phyloP scores from a whole-genome alignment of 2,113 vertebrate species.

The Naja naja region DNA sequence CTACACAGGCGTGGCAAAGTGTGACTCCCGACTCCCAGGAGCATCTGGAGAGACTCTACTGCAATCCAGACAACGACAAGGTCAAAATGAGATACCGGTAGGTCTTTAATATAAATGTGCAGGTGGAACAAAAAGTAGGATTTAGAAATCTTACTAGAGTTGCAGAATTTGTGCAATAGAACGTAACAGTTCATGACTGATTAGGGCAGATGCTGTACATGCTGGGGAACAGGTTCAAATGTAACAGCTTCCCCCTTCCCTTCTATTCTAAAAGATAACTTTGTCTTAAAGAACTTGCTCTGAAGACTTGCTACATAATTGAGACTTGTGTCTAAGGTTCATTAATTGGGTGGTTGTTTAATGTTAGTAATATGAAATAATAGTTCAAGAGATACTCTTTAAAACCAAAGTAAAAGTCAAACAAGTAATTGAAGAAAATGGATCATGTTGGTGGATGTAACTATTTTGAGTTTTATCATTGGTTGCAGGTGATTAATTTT shows the following conservation, averaged over 20 bases:
- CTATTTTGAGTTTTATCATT: neutral
- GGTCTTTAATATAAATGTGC: conserved; percentile 31
- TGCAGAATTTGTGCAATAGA: neutral
- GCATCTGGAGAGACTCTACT: conserved; percentile 97
- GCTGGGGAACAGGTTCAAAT: neutral
- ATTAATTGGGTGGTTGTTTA: neutral
- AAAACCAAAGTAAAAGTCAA: neutral
- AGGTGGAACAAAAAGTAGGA: neutral
- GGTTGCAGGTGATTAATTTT: neutral
- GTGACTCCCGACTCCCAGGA: conserved; percentile 94
- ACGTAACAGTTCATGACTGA: neutral
- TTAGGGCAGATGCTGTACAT: neutral
- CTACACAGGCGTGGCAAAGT: conserved; percentile 88
- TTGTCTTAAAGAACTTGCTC: neutral
- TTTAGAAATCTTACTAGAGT: neutral
- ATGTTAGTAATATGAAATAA: neutral
- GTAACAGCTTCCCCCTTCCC: neutral
- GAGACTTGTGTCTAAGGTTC: neutral
- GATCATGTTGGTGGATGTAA: neutral
- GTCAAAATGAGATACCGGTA: conserved; percentile 91
- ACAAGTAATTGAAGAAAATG: neutral
- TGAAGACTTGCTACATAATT: neutral
- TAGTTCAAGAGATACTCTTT: neutral
- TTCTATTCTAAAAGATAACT: neutral
- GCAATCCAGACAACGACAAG: conserved; percentile 96